These are phyloP conservation scores for Callorhinus ursinus DNA, from an alignment of 2,113 vertebrate genomes.

Conservation along the genomic window DNA sequence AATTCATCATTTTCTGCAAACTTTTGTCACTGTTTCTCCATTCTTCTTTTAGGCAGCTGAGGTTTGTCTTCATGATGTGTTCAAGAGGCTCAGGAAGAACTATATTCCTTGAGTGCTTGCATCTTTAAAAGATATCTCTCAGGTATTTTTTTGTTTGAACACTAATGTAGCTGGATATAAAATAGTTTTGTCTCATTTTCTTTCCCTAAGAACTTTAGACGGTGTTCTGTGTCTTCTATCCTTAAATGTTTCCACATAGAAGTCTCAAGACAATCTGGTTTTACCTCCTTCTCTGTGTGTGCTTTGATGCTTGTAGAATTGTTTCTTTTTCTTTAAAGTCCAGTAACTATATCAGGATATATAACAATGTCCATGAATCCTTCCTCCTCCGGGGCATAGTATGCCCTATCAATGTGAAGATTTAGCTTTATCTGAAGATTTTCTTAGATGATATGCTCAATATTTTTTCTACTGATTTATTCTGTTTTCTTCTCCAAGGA, in stretches of 20 bases:
- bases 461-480: neutral
- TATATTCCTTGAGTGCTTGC: neutral
- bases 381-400: neutral
- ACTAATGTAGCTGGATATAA: neutral
- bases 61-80: neutral
- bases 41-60: neutral
- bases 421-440: neutral
- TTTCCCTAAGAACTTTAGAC: neutral
- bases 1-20: neutral
- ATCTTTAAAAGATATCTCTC: neutral
- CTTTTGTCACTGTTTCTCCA: neutral
- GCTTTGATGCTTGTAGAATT: neutral
- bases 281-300: neutral
- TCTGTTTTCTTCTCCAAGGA: neutral
- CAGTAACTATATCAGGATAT: neutral
- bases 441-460: neutral
- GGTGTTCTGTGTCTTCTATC: neutral
- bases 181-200: neutral
- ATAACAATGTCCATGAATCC: neutral
- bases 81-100: neutral
- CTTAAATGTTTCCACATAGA: neutral
- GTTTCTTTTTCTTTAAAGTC: neutral
- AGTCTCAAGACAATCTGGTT: neutral
- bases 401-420: neutral
- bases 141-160: neutral